Evolutionary conservation across 2,888 invertebrate species (phyloP).

Genomic region (Caenorhabditis uteleia): DNA sequence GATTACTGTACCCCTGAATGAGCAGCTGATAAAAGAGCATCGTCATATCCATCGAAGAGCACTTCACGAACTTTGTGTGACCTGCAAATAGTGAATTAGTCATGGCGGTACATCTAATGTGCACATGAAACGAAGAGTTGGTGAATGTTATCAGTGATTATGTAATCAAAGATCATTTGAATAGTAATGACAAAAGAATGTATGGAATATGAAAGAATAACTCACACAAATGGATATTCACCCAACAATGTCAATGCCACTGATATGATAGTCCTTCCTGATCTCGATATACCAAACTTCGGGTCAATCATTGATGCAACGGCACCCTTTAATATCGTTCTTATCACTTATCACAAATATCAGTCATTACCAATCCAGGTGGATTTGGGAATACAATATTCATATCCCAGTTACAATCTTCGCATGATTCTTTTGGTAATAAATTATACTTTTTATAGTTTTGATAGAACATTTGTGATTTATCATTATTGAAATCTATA

Average conservation of each 20-base stretch:
- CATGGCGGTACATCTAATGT: too few species aligned
- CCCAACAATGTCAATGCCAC: constrained; percentile 45
- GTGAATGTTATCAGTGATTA: constrained; percentile 1
- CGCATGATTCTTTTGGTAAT: constrained; percentile 44
- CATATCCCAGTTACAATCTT: constrained; percentile 50
- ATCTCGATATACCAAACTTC: constrained; percentile 42
- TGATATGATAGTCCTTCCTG: constrained; percentile 40
- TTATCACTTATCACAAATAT: background rate
- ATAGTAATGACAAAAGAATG: background rate
- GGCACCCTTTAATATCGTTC: constrained; percentile 47
- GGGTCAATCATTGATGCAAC: constrained; percentile 55
- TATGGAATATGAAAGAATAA: background rate
- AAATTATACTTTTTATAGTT: constrained; percentile 60
- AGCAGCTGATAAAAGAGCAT: constrained; percentile 56
- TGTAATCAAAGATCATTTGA: background rate
- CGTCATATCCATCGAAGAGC: constrained; percentile 63
- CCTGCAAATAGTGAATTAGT: constrained; percentile 37
- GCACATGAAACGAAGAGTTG: too few species aligned
- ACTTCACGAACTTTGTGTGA: constrained; percentile 55
- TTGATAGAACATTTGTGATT: constrained; percentile 54
- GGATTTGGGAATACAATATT: constrained; percentile 57
- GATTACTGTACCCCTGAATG: constrained; percentile 41
- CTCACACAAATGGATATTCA: constrained; percentile 56
- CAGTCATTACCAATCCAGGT: constrained; percentile 40
- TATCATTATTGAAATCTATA: constrained; percentile 47